These are phyloP conservation scores for Arremon aurantiirostris DNA, from an alignment of 2,797 vertebrate species.

Conservation along the genomic window DNA sequence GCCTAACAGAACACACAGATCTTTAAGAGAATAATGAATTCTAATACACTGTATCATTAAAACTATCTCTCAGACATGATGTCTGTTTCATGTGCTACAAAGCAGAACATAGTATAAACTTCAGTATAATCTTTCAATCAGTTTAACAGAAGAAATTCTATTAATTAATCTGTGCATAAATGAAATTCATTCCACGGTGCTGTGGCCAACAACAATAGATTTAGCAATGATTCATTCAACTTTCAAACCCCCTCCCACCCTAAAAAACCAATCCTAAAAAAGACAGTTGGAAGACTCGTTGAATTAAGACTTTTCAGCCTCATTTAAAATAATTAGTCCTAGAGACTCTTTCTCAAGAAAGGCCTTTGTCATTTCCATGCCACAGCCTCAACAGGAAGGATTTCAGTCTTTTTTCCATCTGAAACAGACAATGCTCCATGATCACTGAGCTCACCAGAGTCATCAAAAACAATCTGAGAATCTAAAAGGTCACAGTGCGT, in stretches of 20 bases:
- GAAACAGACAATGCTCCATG: background rate
- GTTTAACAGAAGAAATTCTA: background rate
- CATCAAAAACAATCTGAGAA: background rate
- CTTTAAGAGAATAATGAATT: conserved; percentile 27
- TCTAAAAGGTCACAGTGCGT: background rate
- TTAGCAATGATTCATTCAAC: background rate
- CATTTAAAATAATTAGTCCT: background rate
- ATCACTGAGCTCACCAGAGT: background rate
- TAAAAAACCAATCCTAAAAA: background rate
- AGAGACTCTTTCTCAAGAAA: background rate
- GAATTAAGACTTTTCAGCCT: background rate
- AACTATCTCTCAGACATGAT: background rate
- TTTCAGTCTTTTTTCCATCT: background rate
- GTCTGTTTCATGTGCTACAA: background rate
- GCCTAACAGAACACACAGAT: background rate
- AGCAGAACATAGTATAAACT: background rate
- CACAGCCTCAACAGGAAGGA: background rate
- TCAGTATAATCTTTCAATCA: background rate
- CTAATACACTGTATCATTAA: background rate
- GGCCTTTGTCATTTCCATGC: background rate
- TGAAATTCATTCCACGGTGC: background rate
- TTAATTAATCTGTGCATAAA: background rate
- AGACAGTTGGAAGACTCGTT: background rate
- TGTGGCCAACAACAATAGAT: background rate
- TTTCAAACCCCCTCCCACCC: background rate